Percentiles rank a stretch among this genome's conserved stretches.
phyloP scores from a whole-genome alignment of 2,888 invertebrate genomes.

The Heliothis peltigera region DNA sequence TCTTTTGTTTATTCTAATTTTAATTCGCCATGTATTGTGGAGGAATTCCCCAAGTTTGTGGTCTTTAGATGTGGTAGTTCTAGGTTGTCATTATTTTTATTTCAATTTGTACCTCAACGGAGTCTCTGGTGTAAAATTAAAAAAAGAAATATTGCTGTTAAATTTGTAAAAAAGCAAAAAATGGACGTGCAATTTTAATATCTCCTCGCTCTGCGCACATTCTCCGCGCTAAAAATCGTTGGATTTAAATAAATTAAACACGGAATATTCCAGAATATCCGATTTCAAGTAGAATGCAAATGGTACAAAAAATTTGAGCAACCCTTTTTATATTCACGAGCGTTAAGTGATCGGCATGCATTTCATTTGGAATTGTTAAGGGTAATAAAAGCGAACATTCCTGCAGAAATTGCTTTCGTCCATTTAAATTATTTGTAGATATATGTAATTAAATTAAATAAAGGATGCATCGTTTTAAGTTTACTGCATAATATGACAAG shows the following conservation, averaged over 20 bases:
- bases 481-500: too few relatives aligned
- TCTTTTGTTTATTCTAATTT: too few relatives aligned
- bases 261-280: not conserved
- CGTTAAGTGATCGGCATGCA: not conserved
- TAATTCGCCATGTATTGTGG: too few relatives aligned
- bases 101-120: too few relatives aligned
- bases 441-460: not conserved
- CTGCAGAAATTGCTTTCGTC: not conserved
- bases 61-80: too few relatives aligned
- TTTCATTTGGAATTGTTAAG: slow-evolving; percentile 1
- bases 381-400: not conserved
- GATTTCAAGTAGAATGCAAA: not conserved
- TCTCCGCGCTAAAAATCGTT: not conserved
- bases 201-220: not conserved
- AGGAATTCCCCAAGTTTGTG: too few relatives aligned
- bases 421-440: not conserved
- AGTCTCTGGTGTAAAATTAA: too few relatives aligned
- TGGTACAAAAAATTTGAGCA: not conserved
- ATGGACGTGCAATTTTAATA: not conserved
- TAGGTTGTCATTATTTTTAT: too few relatives aligned
- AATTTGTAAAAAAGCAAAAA: not conserved
- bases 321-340: not conserved
- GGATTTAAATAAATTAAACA: not conserved
- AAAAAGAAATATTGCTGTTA: not conserved
- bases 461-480: not conserved